These are phyloP conservation scores for Rhinogobio ventralis DNA, from an alignment of 2,797 vertebrate species.

Conservation along the genomic window DNA sequence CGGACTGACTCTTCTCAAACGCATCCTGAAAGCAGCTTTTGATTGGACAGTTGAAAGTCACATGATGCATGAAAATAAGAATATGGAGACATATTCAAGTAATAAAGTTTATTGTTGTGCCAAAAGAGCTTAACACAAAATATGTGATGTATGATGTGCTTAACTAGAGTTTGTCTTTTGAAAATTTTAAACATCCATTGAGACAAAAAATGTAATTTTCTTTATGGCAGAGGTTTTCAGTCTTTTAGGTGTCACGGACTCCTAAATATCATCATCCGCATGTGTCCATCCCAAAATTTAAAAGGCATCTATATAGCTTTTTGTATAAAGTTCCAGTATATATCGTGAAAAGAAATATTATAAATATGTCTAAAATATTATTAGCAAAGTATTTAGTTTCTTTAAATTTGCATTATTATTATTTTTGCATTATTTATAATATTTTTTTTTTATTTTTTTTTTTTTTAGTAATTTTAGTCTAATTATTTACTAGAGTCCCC, in stretches of 20 bases:
- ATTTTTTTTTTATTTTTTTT: background rate
- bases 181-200: background rate
- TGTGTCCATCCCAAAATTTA: background rate
- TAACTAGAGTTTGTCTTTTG: background rate
- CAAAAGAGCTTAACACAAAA: background rate
- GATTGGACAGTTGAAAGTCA: conserved; percentile 13
- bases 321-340: background rate
- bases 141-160: background rate
- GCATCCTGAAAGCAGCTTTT: background rate
- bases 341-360: background rate
- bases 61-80: background rate
- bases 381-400: background rate
- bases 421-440: too few relatives aligned
- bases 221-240: background rate
- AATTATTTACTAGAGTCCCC: background rate
- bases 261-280: background rate
- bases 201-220: background rate
- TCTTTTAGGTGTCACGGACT: background rate
- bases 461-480: background rate
- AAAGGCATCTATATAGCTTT: background rate
- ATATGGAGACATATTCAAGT: background rate
- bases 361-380: too few relatives aligned
- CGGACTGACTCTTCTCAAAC: background rate
- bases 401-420: background rate
- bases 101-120: background rate